Base-by-base conservation (phyloP, 2,888 invertebrate species). In the Drosophila anomelani region DNA sequence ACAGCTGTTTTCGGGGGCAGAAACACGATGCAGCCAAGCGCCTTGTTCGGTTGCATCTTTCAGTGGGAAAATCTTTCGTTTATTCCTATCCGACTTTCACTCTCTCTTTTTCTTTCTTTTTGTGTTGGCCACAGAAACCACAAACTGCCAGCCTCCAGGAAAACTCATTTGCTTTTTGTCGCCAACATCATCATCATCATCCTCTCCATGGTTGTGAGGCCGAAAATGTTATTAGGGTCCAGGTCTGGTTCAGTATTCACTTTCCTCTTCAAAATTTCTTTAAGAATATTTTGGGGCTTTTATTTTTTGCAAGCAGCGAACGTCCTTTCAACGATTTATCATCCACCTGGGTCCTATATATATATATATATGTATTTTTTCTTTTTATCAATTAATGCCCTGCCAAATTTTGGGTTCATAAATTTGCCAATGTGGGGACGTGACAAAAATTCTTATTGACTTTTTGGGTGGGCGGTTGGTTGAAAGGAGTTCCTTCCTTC, bases 391-490 rank as follows among this genome's bases (percentile, higher is more conserved):
- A 70, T 70, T 70, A 68, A 70, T 70, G 46, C 51, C 68, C 57
- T 68, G 68, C 51, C 58, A 67, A 79, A 79, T 70, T 66, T 59
- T 26, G 56, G 49, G 57, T 63, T 78, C 69, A 81, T 84, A 84
- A 83, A 81, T 84, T 84, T 68, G 64, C 47, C 63, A 59, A 43
- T 57, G 60, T 44, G 54, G 39, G 70, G 70, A 83, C 86, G 84
- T 85, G 86, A 81, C 77, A 67, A 77, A 78, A 77, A 81, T 78
- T 44, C 53, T 63, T 78, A 77, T 69, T 73, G 70, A 76, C 56
- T 69, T 73, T 62, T 58, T 60, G 17, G 15, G 5, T 5, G 5
- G 5, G n/a, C 10, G n/a, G n/a, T 1, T 1, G n/a, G n/a, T 1
- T 1, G 26, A 26, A 26, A 26, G 26, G 20, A 29, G 36, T 7